A percentile compares a stretch with the other conserved stretches of the same genome.
These are phyloP conservation scores for Ginglymostoma cirratum DNA, from an alignment of 2,113 vertebrate species.

Conservation along the genomic window DNA sequence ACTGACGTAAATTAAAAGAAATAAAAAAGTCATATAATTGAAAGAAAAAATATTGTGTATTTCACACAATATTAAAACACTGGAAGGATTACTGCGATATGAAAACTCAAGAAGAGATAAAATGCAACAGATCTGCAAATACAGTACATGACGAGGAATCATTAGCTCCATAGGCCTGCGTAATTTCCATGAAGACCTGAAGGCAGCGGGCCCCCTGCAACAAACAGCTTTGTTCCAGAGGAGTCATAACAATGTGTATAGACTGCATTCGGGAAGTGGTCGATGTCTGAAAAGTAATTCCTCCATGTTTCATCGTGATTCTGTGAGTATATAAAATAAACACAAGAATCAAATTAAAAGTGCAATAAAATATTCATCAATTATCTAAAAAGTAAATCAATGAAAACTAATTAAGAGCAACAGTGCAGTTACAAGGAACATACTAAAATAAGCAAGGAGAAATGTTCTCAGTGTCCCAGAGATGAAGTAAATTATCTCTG, in stretches of 20 bases:
- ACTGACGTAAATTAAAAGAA: constrained; percentile 33
- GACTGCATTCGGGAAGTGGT: constrained; percentile 93
- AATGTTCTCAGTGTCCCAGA: not conserved
- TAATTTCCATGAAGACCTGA: constrained; percentile 97
- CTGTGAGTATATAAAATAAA: constrained; percentile 51
- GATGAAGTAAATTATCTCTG: not conserved
- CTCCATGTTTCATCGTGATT: constrained; percentile 97
- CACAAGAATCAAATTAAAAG: constrained; percentile 19
- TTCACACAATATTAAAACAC: constrained; percentile 39
- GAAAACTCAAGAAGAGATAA: constrained; percentile 42
- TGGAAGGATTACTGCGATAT: not conserved
- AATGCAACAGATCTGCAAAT: constrained; percentile 54
- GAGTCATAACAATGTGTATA: constrained; percentile 98
- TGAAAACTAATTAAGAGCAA: not conserved
- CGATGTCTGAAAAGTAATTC: constrained; percentile 96
- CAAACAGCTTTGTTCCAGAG: constrained; percentile 94
- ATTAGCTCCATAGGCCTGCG: constrained; percentile 93
- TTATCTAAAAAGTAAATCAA: not conserved
- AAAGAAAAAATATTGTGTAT: constrained; percentile 27
- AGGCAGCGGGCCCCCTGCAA: constrained; percentile 91
- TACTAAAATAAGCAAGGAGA: not conserved
- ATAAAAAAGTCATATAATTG: constrained; percentile 39
- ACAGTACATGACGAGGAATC: constrained; percentile 34
- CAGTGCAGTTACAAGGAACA: not conserved
- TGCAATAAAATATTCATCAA: not conserved